phyloP scores from a whole-genome alignment of 2,113 vertebrate species.

The Micromys minutus region DNA sequence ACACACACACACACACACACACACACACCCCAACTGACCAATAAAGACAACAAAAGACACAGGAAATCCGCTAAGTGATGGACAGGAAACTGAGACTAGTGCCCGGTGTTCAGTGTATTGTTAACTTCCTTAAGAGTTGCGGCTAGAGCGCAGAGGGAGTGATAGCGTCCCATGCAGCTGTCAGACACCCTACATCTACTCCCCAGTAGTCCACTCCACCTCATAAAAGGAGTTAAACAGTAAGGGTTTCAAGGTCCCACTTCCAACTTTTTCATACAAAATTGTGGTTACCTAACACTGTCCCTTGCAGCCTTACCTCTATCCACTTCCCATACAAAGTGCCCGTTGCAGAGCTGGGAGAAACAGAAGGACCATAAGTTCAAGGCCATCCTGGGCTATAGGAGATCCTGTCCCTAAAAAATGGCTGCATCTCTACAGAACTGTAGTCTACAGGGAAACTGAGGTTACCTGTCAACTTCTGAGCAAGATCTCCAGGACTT shows the following conservation, averaged over 20 bases:
- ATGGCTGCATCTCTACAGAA: background rate
- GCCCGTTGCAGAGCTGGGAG: background rate
- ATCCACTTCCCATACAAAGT: background rate
- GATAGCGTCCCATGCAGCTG: background rate
- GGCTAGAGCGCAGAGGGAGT: background rate
- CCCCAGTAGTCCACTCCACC: background rate
- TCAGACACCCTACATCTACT: no score
- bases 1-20: background rate
- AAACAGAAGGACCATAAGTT: background rate
- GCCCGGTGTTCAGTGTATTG: no score
- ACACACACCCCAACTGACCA: background rate
- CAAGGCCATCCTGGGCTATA: background rate
- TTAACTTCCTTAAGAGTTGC: background rate
- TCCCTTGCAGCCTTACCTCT: no score
- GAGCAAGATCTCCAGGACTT: background rate
- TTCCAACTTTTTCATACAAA: background rate
- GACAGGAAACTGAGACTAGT: background rate
- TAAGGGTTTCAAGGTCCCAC: background rate
- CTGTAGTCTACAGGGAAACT: background rate
- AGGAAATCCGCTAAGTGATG: background rate
- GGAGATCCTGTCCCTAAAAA: background rate
- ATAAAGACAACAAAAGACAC: background rate
- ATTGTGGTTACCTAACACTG: background rate
- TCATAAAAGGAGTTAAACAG: background rate
- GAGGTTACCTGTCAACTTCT: no score